These are phyloP conservation scores for Chrysoperla carnea DNA, from an alignment of 1,140 invertebrate genomes.

Conservation along the genomic window DNA sequence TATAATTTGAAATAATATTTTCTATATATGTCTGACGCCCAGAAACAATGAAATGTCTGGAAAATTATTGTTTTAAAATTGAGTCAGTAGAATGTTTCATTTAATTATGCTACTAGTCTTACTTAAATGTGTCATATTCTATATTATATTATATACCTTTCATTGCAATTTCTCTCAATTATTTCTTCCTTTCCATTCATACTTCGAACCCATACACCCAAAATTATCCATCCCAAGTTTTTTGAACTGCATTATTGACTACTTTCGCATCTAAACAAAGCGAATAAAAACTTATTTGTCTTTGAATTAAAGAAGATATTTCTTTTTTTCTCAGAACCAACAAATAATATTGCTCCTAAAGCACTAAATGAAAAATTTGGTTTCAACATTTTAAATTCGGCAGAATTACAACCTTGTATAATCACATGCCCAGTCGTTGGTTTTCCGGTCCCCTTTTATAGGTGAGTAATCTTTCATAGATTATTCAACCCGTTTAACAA, in stretches of 20 bases:
- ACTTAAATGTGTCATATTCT: neutral
- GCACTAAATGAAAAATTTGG: constrained; percentile 15
- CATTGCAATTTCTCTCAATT: neutral
- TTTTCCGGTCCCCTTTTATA: constrained; percentile 43
- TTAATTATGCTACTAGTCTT: neutral
- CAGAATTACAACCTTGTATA: constrained; percentile 25
- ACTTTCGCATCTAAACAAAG: too few species aligned
- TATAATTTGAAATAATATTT: too few species aligned
- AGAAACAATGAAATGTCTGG: too few species aligned
- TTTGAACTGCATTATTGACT: too few species aligned
- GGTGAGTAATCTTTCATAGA: constrained; percentile 26
- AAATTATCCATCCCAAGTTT: neutral
- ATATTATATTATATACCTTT: neutral
- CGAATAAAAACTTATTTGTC: too few species aligned
- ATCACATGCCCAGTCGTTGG: constrained; percentile 42
- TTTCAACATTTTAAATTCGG: constrained; percentile 11
- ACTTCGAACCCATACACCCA: too few species aligned
- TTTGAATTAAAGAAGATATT: neutral
- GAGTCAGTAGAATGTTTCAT: neutral
- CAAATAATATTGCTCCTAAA: constrained; percentile 42
- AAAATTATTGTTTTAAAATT: too few species aligned
- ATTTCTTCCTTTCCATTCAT: too few species aligned
- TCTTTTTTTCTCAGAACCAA: constrained; percentile 38
- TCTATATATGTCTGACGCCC: too few species aligned
- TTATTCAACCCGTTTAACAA: too few species aligned